Evolutionary conservation across 2,888 invertebrate species (phyloP), one percentile per base, ranked within the genome.

Genomic region (Amiota mariae): DNA sequence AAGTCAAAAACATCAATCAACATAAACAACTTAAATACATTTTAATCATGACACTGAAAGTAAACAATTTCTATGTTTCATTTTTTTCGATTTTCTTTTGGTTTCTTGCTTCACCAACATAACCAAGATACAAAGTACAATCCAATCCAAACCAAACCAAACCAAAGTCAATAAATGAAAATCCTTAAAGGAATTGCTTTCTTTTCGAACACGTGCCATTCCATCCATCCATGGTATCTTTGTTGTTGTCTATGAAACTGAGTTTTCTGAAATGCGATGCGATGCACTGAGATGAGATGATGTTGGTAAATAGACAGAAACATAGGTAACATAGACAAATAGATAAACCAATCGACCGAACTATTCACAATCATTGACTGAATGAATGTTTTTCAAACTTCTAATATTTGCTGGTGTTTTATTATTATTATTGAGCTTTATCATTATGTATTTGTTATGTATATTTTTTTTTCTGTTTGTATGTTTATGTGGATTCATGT

Each of bases 11-110:
- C 80, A 82, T 84, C 86, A 80, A 83, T 83, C 85, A 82, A 79
- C 81, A 76, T 79, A 85, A 85, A 84, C 85, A 79, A 84, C 82
- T 82, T 85, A 85, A 83, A 84, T 82, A 85, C 80, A 86, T 86
- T 83, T 86, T 85, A 86, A 83, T 83, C 86, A 83, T 80, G 80
- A 77, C 79, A 77, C 78, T 80, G 72, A 82, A 78, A 76, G 86
- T 79, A 85, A 82, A 82, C 86, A 82, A 76, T 79, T 80, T 72
- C 82, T 78, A 11, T 49, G 20, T 18, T 6, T 6, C 6, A 6
- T 36, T 36, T 6, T 6, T 36, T 36, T 36, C 36, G 36, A 36
- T 36, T 36, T 36, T 36, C 36, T 36, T 36, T 36, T 36, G 36
- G 36, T 36, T 36, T 13, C 46, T 36, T 36, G 46, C 46, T 36